These are phyloP conservation scores for Drosophila tanythrix DNA, from an alignment of 2,888 invertebrate genomes.

Conservation along the genomic window DNA sequence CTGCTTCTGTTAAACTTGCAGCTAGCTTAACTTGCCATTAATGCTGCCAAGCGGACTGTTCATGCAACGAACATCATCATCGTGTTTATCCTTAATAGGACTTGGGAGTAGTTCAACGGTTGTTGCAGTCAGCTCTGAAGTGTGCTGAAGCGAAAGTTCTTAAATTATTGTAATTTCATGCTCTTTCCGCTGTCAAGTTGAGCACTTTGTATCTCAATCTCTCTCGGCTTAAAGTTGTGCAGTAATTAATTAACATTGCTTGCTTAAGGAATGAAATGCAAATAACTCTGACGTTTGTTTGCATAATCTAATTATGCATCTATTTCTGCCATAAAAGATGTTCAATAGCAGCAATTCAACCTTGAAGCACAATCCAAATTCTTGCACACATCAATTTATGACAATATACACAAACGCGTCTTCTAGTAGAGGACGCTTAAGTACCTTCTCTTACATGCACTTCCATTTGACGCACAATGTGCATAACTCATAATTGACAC, in stretches of 20 bases:
- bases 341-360: slow-evolving; percentile 39
- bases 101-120: slow-evolving; percentile 3
- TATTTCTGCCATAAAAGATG: slow-evolving; percentile 56
- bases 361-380: slow-evolving; percentile 16
- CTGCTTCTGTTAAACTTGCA: slow-evolving; percentile 40
- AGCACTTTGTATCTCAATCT: slow-evolving; percentile 2
- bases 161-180: slow-evolving; percentile 72
- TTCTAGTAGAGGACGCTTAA: neutral
- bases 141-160: slow-evolving; percentile 59
- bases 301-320: slow-evolving; percentile 69
- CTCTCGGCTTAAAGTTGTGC: slow-evolving; percentile 51
- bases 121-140: slow-evolving; percentile 39
- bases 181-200: slow-evolving; percentile 21
- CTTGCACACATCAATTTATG: slow-evolving; percentile 1
- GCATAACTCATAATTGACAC: slow-evolving; percentile 36
- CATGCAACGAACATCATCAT: slow-evolving; percentile 29
- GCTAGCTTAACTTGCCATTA: slow-evolving; percentile 69
- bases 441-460: slow-evolving; percentile 1
- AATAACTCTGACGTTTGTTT: slow-evolving; percentile 77
- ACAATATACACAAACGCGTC: neutral
- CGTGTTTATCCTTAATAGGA: slow-evolving; percentile 3
- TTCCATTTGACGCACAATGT: neutral
- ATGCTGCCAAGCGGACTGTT: slow-evolving; percentile 37
- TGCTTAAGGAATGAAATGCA: slow-evolving; percentile 76
- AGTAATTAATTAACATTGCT: slow-evolving; percentile 79